Base-by-base conservation (phyloP, 2,797 vertebrate genomes). In the Anniella stebbinsi region DNA sequence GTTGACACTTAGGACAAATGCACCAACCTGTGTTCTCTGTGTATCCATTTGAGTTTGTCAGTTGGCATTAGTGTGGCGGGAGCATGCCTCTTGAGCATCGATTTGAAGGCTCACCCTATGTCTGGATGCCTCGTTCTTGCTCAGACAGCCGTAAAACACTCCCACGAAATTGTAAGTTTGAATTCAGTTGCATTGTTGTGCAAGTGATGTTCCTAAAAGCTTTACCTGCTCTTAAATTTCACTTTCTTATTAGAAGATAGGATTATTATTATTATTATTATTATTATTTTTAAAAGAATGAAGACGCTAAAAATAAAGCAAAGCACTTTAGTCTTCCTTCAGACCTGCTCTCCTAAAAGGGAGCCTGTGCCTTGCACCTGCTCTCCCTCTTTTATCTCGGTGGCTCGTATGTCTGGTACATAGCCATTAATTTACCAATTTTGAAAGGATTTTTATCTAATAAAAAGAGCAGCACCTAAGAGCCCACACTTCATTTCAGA, bases 391-490 rank as follows among this genome's bases (percentile, higher is more conserved):
- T 93, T 66, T 60, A 48, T 87, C 83, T 89, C 38, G 75, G 41
- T 72, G 78, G 70, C 84, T 21, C 30, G 38, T 89, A 88, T 54
- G 54, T 66, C 88, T 88, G 91, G 84, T 45, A 77, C 7, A 33
- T 1, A 90, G 88, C 92, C 89, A 77, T 95, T 95, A 89, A 93
- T 95, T 94, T 95, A 88, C 88, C 91, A 92, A 88, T 93, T 95
- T 95, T 89, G 93, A 93, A 95, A 95, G 94, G 92, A 94, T 96
- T 96, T 94, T 93, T 93, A 81, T 95, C 87, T 94, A 93, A 93
- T 95, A 93, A 95, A 95, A 91, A 87, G 86, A 88, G 86, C 93
- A 91, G 89, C 69, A 86, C 94, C 84, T 90, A 93, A 93, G 88
- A 95, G 86, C 77, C 86, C n/a, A 63, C 75, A 75, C 25, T 82